phyloP scores from a whole-genome alignment of 1,140 invertebrate species.

The Drosophila punjabiensis region DNA sequence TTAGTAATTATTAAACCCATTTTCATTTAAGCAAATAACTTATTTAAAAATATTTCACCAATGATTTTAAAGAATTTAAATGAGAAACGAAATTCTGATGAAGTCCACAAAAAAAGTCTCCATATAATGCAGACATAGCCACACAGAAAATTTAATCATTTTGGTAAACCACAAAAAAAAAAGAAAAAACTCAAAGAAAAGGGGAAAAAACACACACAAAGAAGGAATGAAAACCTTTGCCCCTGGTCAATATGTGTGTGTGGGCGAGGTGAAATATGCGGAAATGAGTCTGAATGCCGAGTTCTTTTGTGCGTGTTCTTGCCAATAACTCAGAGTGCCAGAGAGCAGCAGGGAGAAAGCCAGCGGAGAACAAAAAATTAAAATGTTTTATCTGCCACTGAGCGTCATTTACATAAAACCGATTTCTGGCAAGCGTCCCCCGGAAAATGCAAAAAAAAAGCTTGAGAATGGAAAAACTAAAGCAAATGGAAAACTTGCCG shows the following conservation, averaged over 20 bases:
- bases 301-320: slow-evolving; percentile 57
- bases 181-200: not conserved
- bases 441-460: slow-evolving; percentile 30
- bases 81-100: not conserved
- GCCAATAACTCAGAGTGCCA: slow-evolving; percentile 68
- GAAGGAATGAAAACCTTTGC: slow-evolving; percentile 5
- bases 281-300: slow-evolving; percentile 58
- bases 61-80: not conserved
- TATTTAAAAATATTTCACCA: not conserved
- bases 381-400: slow-evolving; percentile 67
- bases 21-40: not conserved
- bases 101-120: slow-evolving; percentile 3
- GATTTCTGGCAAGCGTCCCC: slow-evolving; percentile 54
- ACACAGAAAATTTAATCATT: slow-evolving; percentile 39
- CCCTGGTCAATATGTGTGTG: slow-evolving; percentile 24
- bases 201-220: not conserved
- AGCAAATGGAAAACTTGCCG: slow-evolving; percentile 51
- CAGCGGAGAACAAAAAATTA: slow-evolving; percentile 27
- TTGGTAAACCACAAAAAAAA: slow-evolving; percentile 30
- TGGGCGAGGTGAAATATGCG: slow-evolving; percentile 29
- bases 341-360: not conserved
- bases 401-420: slow-evolving; percentile 75
- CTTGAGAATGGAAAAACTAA: slow-evolving; percentile 40
- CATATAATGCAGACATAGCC: slow-evolving; percentile 27
- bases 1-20: not conserved